phyloP scores from a whole-genome alignment of 2,113 vertebrate genomes.

The Salvelinus fontinalis region DNA sequence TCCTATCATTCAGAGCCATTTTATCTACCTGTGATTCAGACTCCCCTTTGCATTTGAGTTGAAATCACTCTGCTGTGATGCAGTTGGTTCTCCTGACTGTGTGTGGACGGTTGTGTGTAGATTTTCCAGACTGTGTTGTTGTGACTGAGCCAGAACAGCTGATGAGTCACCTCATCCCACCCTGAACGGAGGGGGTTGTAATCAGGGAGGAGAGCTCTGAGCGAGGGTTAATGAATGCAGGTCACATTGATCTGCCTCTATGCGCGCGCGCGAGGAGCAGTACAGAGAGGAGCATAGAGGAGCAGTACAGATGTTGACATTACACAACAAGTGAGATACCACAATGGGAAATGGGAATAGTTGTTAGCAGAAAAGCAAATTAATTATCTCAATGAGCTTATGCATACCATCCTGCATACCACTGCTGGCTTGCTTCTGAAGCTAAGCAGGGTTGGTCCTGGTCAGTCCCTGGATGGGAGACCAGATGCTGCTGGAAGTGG shows the following conservation, averaged over 20 bases:
- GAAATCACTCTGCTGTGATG: background rate
- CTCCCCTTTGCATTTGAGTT: conserved; percentile 3
- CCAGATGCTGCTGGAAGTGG: too few species aligned
- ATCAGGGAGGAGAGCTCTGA: conserved; percentile 69
- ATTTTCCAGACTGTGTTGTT: conserved; percentile 43
- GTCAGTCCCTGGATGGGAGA: too few species aligned
- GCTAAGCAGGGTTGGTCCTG: too few species aligned
- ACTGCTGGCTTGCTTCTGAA: too few species aligned
- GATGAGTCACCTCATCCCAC: conserved; percentile 45
- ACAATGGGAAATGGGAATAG: too few species aligned
- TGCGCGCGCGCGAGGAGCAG: too few species aligned
- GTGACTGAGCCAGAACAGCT: conserved; percentile 74
- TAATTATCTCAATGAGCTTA: too few species aligned
- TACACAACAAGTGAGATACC: too few species aligned
- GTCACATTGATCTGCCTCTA: conserved; percentile 70
- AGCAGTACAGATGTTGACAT: background rate
- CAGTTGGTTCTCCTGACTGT: too few species aligned
- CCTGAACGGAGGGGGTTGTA: conserved; percentile 64
- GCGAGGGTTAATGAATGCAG: conserved; percentile 76
- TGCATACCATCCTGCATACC: too few species aligned
- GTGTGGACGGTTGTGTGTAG: background rate
- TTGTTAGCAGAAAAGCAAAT: too few species aligned
- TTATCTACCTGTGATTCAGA: background rate
- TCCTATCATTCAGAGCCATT: background rate
- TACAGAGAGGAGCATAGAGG: background rate